These are phyloP conservation scores for Teleiodes luculella DNA, from an alignment of 2,888 invertebrate species.

Conservation along the genomic window DNA sequence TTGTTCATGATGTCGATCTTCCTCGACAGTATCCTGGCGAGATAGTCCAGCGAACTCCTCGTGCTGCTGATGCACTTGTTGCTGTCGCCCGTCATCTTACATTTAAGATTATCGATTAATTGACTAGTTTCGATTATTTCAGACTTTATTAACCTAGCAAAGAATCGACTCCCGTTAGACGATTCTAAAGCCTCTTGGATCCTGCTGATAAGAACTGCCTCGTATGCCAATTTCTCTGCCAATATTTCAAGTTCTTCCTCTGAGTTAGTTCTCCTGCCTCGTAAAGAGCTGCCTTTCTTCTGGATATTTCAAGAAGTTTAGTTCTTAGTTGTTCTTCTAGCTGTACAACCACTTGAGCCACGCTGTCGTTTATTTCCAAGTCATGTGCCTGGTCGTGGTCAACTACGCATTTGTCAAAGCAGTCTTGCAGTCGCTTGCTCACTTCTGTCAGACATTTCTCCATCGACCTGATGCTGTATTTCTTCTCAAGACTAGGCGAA, in stretches of 20 bases:
- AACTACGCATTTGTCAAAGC: slow-evolving; percentile 78
- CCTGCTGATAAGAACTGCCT: slow-evolving; percentile 84
- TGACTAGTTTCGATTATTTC: slow-evolving; percentile 88
- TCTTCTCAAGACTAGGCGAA: slow-evolving; percentile 82
- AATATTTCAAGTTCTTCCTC: slow-evolving; percentile 82
- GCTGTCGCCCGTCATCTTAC: slow-evolving; percentile 80
- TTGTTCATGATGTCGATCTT: slow-evolving; percentile 76
- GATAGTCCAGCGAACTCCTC: slow-evolving; percentile 80
- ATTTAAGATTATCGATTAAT: slow-evolving; percentile 84
- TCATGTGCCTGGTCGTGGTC: slow-evolving; percentile 59
- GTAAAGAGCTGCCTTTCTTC: slow-evolving; percentile 81
- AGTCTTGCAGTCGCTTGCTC: slow-evolving; percentile 79
- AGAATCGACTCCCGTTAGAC: slow-evolving; percentile 76
- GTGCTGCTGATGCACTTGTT: slow-evolving; percentile 57
- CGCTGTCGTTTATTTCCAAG: slow-evolving; percentile 66
- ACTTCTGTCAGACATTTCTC: slow-evolving; percentile 82
- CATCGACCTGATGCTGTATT: slow-evolving; percentile 80
- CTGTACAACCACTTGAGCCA: slow-evolving; percentile 80
- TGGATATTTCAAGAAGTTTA: slow-evolving; percentile 84
- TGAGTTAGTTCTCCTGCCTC: slow-evolving; percentile 84
- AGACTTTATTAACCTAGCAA: slow-evolving; percentile 81
- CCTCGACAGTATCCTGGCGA: slow-evolving; percentile 86
- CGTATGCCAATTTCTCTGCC: slow-evolving; percentile 89
- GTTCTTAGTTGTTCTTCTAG: slow-evolving; percentile 83
- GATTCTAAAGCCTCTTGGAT: slow-evolving; percentile 83